Evolutionary conservation across 2,797 vertebrate species (phyloP).

Genomic region (Oophaga sylvatica): DNA sequence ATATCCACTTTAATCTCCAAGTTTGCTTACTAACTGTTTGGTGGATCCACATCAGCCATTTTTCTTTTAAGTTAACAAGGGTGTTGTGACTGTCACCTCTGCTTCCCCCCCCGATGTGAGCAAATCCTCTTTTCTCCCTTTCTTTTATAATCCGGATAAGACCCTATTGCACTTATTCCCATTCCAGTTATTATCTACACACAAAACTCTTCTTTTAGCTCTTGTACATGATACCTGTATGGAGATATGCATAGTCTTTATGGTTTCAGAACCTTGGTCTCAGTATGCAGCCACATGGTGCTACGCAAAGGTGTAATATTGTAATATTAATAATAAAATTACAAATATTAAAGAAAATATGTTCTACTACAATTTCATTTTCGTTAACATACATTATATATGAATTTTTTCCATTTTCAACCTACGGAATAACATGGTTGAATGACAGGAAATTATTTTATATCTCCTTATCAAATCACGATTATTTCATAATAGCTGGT

Average conservation of each 20-base stretch:
- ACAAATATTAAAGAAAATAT: not conserved
- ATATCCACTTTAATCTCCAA: too few species aligned
- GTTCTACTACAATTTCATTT: not conserved
- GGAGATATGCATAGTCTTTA: not conserved
- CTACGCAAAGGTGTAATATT: not conserved
- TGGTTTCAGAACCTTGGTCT: not conserved
- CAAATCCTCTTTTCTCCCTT: too few species aligned
- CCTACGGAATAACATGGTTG: not conserved
- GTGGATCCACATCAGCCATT: too few species aligned
- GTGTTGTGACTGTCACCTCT: too few species aligned
- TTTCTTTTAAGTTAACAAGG: too few species aligned
- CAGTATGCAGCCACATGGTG: not conserved
- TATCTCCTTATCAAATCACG: not conserved
- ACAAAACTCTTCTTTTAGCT: too few species aligned
- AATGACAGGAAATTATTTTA: not conserved
- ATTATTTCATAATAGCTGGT: not conserved
- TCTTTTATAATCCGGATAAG: too few species aligned
- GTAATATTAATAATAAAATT: too few species aligned
- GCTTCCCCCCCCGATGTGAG: too few species aligned
- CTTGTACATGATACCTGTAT: not conserved
- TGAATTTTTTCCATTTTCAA: not conserved
- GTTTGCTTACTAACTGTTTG: too few species aligned
- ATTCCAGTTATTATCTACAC: too few species aligned
- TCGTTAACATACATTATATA: not conserved
- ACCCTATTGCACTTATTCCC: too few species aligned